Evolutionary conservation across 2,888 invertebrate species (phyloP), one percentile per base, ranked within the genome.

Genomic region (Macrosiphum euphorbiae): DNA sequence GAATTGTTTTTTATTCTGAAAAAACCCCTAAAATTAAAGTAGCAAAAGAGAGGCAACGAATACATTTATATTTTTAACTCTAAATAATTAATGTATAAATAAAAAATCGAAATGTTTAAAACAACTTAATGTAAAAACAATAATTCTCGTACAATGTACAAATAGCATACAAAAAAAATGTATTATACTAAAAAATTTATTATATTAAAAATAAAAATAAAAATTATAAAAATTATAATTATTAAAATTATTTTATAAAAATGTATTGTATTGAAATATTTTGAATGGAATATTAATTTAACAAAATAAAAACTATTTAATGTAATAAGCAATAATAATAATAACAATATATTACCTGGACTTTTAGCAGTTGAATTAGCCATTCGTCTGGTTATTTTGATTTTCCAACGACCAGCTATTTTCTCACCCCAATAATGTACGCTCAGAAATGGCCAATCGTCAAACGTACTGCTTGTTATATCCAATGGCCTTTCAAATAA

Each of bases 401-500:
- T 96, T 1, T 97, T 98, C 98, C 98, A 98, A 94, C 98, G 97
- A 24, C 98, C 98, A 95, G 98, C 98, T 86, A 98, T 98, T 95
- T 97, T 98, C 96, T 98, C 98, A 35, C 99, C 99, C 99, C 99
- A 99, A 96, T 98, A 99, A 95, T 99, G 99, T 20, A 99, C 99
- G 95, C 99, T 99, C 95, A 99, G 97, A 97, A 99, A 99, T 26
- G 99, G 99, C 99, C 99, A 99, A 95, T 99, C 98, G 96, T 99
- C 98, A 96, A 99, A 99, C 95, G 98, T 98, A 47, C 98, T 98
- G 95, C 98, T 98, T 91, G 98, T 97, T 85, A 98, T 98, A 96
- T 99, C 99, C 94, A 98, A 97, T 2, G 99, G 99, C 95, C 99
- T 97, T 95, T 99, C 99, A 95, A 99, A 99, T 91, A 99, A 96